Conservation (phyloP, 2,888 invertebrate genomes). For the Athalia cordata region DNA sequence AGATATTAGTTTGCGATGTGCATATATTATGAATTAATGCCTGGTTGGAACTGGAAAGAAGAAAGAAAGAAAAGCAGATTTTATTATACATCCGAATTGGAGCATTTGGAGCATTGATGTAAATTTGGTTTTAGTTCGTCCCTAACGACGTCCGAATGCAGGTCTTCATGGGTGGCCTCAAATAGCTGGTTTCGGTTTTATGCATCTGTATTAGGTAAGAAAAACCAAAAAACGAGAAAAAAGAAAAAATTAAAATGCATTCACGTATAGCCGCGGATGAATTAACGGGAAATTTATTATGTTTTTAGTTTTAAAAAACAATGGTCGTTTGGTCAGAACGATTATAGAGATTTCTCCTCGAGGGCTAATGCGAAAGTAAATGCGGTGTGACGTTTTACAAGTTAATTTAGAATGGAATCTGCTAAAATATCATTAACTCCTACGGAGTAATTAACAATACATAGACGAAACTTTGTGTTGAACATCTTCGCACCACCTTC, state of each 20-base stretch:
- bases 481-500: conserved; percentile 19
- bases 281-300: conserved; percentile 39
- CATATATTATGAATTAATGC: not conserved
- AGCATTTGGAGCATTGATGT: not conserved
- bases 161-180: conserved; percentile 40
- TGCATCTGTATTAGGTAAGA: conserved; percentile 20
- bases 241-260: too few species aligned
- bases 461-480: not conserved
- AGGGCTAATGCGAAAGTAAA: conserved; percentile 43
- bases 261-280: conserved; percentile 15
- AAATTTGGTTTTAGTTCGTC: conserved; percentile 8
- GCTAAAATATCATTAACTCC: conserved; percentile 15
- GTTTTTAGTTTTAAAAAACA: conserved; percentile 18
- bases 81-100: conserved; percentile 2
- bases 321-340: conserved; percentile 5
- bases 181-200: not conserved
- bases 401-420: conserved; percentile 40
- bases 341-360: not conserved
- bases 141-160: conserved; percentile 29
- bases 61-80: not conserved
- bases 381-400: conserved; percentile 45
- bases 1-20: not conserved
- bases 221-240: conserved; percentile 11
- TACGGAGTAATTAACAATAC: conserved; percentile 30
- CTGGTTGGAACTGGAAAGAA: not conserved